phyloP scores from a whole-genome alignment of 2,797 vertebrate genomes.

The Brachymystax lenok region DNA sequence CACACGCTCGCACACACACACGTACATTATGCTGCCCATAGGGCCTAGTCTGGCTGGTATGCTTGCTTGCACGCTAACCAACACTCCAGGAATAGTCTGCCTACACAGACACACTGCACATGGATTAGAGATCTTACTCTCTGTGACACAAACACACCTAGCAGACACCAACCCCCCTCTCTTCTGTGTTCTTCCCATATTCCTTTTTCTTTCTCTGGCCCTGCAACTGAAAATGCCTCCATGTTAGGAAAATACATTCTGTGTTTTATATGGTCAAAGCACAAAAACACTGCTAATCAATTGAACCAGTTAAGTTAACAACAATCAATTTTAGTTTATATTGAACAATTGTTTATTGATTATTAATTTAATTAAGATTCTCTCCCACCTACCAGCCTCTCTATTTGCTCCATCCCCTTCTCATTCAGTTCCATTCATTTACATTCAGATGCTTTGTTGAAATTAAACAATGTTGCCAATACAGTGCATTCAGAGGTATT shows the following conservation, averaged over 20 bases:
- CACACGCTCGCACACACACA: background rate
- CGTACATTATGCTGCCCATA: background rate
- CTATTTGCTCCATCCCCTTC: background rate
- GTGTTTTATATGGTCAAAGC: slow-evolving; percentile 1
- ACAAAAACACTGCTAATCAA: slow-evolving; percentile 12
- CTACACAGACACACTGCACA: background rate
- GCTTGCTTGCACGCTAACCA: background rate
- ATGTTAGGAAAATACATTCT: slow-evolving; percentile 14
- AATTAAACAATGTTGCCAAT: background rate
- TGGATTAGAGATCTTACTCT: background rate
- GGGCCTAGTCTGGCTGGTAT: background rate
- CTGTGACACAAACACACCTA: background rate
- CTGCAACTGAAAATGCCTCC: background rate
- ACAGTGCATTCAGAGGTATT: slow-evolving; percentile 37
- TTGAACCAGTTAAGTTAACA: slow-evolving; percentile 11
- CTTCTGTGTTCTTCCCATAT: background rate
- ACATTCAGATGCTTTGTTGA: background rate
- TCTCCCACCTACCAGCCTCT: background rate
- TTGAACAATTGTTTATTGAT: slow-evolving; percentile 61
- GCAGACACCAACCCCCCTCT: slow-evolving; percentile 10
- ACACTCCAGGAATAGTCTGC: background rate
- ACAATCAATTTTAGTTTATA: slow-evolving; percentile 26
- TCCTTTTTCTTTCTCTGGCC: background rate
- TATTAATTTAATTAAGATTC: slow-evolving; percentile 38
- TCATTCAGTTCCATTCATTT: background rate